These are phyloP conservation scores for Huso huso DNA, from an alignment of 2,797 vertebrate genomes.

Conservation along the genomic window DNA sequence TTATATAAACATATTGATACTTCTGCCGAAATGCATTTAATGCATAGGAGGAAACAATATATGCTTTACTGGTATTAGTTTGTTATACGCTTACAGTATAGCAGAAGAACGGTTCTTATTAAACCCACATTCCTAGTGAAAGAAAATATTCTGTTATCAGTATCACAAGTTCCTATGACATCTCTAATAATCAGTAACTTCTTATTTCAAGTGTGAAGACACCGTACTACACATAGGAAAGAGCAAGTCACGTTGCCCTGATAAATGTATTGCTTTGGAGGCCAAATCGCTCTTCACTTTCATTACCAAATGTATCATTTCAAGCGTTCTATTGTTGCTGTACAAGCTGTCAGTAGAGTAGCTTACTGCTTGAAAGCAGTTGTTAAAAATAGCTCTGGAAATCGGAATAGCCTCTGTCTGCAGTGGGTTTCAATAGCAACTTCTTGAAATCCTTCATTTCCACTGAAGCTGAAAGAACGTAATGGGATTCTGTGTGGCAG, in stretches of 20 bases:
- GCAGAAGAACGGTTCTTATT: too few relatives aligned
- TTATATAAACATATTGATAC: too few relatives aligned
- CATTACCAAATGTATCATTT: neutral
- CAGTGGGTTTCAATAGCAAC: neutral
- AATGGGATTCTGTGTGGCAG: neutral
- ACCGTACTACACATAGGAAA: neutral
- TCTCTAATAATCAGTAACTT: too few relatives aligned
- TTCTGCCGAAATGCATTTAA: too few relatives aligned
- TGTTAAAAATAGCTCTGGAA: neutral
- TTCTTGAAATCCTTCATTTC: conserved; percentile 3
- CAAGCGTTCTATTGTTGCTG: neutral
- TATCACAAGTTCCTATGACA: too few relatives aligned
- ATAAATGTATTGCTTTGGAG: neutral
- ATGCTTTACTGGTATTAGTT: too few relatives aligned
- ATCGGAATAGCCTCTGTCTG: neutral
- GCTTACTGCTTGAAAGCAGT: neutral
- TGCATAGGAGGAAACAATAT: too few relatives aligned
- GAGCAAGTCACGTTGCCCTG: neutral
- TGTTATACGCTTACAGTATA: too few relatives aligned
- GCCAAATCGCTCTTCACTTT: too few relatives aligned
- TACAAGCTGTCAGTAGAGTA: neutral
- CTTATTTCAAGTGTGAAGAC: too few relatives aligned
- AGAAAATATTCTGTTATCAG: too few relatives aligned
- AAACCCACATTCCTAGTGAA: too few relatives aligned
- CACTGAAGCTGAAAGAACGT: neutral